Base-by-base conservation (phyloP, 2,888 invertebrate genomes). In the Acanthopleura granulata region DNA sequence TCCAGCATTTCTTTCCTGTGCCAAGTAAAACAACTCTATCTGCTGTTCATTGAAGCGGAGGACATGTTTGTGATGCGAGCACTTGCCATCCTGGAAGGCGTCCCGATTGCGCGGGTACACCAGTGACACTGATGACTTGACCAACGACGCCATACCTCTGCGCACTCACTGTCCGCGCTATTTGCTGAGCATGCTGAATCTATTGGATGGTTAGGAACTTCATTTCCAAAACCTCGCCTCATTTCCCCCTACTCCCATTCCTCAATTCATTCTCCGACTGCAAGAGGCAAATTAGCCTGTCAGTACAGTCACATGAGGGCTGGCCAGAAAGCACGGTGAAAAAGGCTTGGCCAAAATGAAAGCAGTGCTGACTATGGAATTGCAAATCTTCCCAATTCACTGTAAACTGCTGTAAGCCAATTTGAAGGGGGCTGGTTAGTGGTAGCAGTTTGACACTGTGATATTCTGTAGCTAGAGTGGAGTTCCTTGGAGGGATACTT, bases 321-420 rank as follows among this genome's bases (percentile, higher is more conserved):
- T 57, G 18, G n/a, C n/a, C 18, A 22, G 57, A 57, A 57, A 57
- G 22, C 40, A 40, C 57, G 66, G 25, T 16, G 29, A 66, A 66
- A 66, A 66, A 15, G 18, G 15, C 16, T 16, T 66, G 29, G 66
- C 14, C 16, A 27, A 66, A 66, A 27, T 27, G 25, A 27, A 66
- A 66, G 66, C 66, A 6, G 27, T 27, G 29, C 25, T 27, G 29
- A 25, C 29, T 66, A 16, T 27, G 66, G 66, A 66, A 66, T 66
- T 66, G 66, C 66, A 27, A 66, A 66, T 66, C 66, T 66, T 66
- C 25, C 6, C 66, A 66, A 66, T 66, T 66, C 27, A 27, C 66
- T 66, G 22, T 66, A 66, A 66, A 66, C 66, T 66, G 66, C 27
- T 27, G 66, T 66, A 66, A 66, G 29, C 25, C 66, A 22, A 66